Base-by-base conservation (phyloP, 2,888 invertebrate species). In the Sthenelais limicola region DNA sequence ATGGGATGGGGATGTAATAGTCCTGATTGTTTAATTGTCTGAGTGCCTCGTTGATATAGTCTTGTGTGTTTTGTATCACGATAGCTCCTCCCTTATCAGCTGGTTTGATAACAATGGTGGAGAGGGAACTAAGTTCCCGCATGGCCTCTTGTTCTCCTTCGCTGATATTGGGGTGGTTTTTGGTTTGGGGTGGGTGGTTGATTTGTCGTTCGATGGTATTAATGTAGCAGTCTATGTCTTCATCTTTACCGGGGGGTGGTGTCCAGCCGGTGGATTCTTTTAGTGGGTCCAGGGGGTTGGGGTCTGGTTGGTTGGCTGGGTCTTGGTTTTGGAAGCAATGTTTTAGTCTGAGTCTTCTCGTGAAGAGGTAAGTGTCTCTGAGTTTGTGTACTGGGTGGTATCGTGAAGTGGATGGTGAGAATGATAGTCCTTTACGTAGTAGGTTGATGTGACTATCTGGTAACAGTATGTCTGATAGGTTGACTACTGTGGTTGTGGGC, bases 61-160 rank as follows among this genome's bases (percentile, higher is more conserved):
- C 2, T 12, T 30, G 3, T 2, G 32, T 32, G 30, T 58, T 28
- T 26, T 30, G 58, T 15, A 58, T 2, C 5, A 58, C 58, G 3
- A 58, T 18, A 21, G 58, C 58, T 18, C 58, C 58, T 18, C 58
- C 58, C 33, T 58, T 58, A 21, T 58, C 58, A n/a, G 58, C 58
- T 3, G 32, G 30, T 28, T 28, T 28, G 18, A 58, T 58, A 7
- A 58, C n/a, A 15, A 58, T 3, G 58, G 30, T 32, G 4, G 24
- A 5, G 33, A 32, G 21, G 58, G 24, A 5, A 7, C 2, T 58
- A 15, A 58, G 58, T 30, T 4, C 5, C 4, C 4, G 30, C 4
- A 58, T 2, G 18, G 33, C 58, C 2, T 2, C 3, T 30, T 18
- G 15, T 18, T 58, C 58, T n/a, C 7, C 33, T 28, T 2, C 1